These are phyloP conservation scores for Athripsodes cinereus DNA, from an alignment of 2,888 invertebrate genomes.

Conservation along the genomic window DNA sequence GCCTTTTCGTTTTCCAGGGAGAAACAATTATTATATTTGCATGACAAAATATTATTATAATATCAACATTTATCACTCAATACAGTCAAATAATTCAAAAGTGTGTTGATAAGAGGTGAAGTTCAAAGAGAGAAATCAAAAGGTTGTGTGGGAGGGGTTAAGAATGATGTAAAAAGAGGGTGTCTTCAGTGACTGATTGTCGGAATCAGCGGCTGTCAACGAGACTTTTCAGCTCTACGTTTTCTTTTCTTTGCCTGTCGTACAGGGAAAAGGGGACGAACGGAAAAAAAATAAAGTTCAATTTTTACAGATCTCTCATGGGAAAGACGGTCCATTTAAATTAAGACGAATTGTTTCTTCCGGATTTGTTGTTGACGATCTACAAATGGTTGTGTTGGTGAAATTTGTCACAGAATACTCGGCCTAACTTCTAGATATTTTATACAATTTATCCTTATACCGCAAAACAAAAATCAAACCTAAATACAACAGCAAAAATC, in stretches of 20 bases:
- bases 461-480: too few species aligned
- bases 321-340: constrained; percentile 25
- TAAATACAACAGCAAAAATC: too few species aligned
- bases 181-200: constrained; percentile 26
- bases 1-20: too few species aligned
- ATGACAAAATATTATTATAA: neutral
- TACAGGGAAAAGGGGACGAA: neutral
- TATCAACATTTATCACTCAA: constrained; percentile 12
- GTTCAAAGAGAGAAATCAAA: constrained; percentile 17
- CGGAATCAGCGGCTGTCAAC: constrained; percentile 25
- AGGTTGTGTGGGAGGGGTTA: constrained; percentile 1
- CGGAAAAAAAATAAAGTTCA: constrained; percentile 20
- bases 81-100: neutral
- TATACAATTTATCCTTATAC: too few species aligned
- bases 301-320: constrained; percentile 17
- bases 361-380: too few species aligned
- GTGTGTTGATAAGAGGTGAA: constrained; percentile 10
- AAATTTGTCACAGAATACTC: too few species aligned
- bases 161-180: neutral
- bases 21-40: neutral
- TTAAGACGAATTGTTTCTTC: constrained; percentile 26
- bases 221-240: constrained; percentile 17
- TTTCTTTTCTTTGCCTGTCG: neutral
- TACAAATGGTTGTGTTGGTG: too few species aligned
- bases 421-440: too few species aligned